A percentile compares a stretch with the other conserved stretches of the same genome.
phyloP scores from a whole-genome alignment of 2,113 vertebrate genomes.

The Brienomyrus longianalis region DNA sequence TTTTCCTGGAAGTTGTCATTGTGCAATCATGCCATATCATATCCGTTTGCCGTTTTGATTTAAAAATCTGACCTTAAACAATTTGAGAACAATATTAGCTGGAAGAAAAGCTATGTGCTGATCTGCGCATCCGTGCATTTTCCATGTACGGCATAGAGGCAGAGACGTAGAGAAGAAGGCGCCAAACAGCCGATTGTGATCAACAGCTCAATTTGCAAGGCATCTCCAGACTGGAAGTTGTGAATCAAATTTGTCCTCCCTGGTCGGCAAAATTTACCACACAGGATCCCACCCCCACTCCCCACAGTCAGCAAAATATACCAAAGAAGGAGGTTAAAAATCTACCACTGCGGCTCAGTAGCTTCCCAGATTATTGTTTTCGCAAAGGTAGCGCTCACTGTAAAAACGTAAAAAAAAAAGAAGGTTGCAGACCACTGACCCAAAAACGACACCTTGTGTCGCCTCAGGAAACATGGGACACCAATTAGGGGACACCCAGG shows the following conservation, averaged over 20 bases:
- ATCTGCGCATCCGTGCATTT: neutral
- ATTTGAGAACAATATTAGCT: neutral
- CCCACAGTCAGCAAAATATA: neutral
- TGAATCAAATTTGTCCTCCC: neutral
- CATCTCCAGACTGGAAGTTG: neutral
- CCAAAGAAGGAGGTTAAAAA: neutral
- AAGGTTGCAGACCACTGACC: too few species aligned
- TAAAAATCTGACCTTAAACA: neutral
- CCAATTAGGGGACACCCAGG: neutral
- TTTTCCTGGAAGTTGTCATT: neutral
- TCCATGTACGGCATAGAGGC: neutral
- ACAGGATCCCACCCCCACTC: too few species aligned
- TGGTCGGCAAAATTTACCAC: neutral
- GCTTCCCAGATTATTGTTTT: neutral
- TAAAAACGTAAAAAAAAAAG: neutral
- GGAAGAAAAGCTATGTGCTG: neutral
- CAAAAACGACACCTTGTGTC: too few species aligned
- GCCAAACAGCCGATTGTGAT: neutral
- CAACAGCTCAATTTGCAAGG: neutral
- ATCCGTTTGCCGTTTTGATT: neutral
- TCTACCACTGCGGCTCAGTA: neutral
- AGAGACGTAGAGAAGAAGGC: neutral
- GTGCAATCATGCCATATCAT: neutral
- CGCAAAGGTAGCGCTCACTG: neutral
- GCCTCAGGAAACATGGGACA: neutral